A percentile compares a stretch with the other conserved stretches of the same genome.
These are phyloP conservation scores for Pangasius djambal DNA, from an alignment of 2,797 vertebrate genomes.

Conservation along the genomic window DNA sequence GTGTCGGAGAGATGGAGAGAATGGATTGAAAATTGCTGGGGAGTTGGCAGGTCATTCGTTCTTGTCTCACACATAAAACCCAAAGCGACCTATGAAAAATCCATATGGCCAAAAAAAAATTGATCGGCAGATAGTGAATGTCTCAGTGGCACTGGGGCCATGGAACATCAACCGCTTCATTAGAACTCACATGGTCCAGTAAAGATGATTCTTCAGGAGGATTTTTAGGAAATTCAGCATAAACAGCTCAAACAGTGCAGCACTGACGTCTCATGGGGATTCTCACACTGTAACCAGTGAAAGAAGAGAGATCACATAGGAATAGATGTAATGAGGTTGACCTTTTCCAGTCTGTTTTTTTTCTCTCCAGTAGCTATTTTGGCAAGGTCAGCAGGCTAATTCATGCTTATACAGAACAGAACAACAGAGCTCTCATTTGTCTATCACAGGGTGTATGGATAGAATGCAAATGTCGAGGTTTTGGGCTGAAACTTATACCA, in stretches of 20 bases:
- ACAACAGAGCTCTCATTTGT: not conserved
- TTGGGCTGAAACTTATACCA: not conserved
- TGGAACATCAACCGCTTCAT: conserved; percentile 12
- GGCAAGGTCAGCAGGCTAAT: conserved; percentile 17
- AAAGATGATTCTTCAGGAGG: conserved; percentile 1
- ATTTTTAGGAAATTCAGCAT: conserved; percentile 13
- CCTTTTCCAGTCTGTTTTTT: conserved; percentile 27
- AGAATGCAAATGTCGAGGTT: not conserved
- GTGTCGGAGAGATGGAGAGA: conserved; percentile 13
- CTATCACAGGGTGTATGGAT: not conserved
- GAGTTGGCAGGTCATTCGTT: conserved; percentile 45
- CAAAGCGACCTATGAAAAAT: conserved; percentile 32
- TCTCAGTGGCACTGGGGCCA: conserved; percentile 23
- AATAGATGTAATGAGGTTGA: conserved; percentile 33
- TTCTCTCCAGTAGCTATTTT: not conserved
- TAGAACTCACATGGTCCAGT: not conserved
- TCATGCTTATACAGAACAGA: not conserved
- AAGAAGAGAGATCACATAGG: conserved; percentile 13
- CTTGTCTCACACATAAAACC: conserved; percentile 35
- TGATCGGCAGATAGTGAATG: conserved; percentile 24
- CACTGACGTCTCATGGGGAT: not conserved
- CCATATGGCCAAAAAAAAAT: conserved; percentile 18
- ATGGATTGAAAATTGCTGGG: conserved; percentile 36
- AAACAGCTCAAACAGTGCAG: conserved; percentile 15
- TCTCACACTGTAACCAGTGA: not conserved